Evolutionary conservation across 2,797 vertebrate species (phyloP).

Genomic region (Calcarius lapponicus): DNA sequence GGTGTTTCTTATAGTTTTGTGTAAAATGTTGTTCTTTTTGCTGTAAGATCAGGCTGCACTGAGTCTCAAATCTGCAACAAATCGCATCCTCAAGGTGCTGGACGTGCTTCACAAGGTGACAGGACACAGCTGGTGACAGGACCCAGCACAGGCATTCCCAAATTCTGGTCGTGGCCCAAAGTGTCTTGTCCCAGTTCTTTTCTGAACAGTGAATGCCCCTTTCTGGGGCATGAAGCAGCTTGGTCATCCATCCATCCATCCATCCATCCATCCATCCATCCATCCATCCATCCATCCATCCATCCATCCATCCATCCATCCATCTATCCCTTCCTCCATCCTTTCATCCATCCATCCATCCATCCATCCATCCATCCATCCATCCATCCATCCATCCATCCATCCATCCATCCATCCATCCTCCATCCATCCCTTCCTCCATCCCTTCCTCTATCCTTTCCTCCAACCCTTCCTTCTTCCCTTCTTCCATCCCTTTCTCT

Average conservation of each 20-base stretch:
- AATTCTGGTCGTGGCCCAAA: background rate
- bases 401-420: no score
- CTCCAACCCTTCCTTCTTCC: no score
- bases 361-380: no score
- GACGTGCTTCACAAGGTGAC: rapidly evolving
- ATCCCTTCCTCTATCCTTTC: no score
- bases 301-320: background rate
- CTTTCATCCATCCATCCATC: no score
- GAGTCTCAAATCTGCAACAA: background rate
- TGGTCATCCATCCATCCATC: rapidly evolving
- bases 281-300: background rate
- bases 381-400: no score
- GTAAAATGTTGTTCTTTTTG: background rate
- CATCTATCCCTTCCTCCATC: background rate
- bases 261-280: background rate
- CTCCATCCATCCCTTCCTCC: no score
- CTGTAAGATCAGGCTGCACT: background rate
- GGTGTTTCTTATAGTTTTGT: background rate
- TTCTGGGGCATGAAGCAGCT: rapidly evolving
- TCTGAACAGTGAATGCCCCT: background rate
- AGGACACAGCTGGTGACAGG: background rate
- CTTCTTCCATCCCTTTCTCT: no score
- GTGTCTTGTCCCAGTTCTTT: background rate
- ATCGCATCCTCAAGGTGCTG: rapidly evolving
- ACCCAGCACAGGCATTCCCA: background rate